phyloP scores from a whole-genome alignment of 1,140 invertebrate genomes.

The Galleria mellonella region DNA sequence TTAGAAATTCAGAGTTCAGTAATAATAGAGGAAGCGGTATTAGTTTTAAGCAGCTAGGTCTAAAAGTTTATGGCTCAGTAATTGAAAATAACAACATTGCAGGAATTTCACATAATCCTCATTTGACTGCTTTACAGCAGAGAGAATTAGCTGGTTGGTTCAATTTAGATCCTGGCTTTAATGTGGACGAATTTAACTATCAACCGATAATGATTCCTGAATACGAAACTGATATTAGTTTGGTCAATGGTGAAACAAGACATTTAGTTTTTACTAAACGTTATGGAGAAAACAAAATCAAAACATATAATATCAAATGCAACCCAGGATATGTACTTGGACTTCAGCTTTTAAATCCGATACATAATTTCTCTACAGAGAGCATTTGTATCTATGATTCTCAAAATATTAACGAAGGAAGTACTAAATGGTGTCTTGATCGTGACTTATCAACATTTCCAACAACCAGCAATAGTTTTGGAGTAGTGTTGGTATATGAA shows the following conservation, averaged over 20 bases:
- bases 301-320: slow-evolving; percentile 78
- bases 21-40: slow-evolving; percentile 92
- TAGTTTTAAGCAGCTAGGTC: slow-evolving; percentile 89
- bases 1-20: slow-evolving; percentile 91
- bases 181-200: slow-evolving; percentile 80
- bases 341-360: slow-evolving; percentile 90
- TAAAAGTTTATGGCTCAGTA: slow-evolving; percentile 83
- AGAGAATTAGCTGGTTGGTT: slow-evolving; percentile 96
- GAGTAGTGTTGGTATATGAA: slow-evolving; percentile 86
- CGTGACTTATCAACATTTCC: slow-evolving; percentile 91
- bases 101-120: slow-evolving; percentile 95
- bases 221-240: slow-evolving; percentile 76
- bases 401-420: slow-evolving; percentile 76
- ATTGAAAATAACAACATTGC: slow-evolving; percentile 91
- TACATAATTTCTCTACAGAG: slow-evolving; percentile 90
- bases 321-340: slow-evolving; percentile 86
- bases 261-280: slow-evolving; percentile 84
- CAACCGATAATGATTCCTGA: slow-evolving; percentile 81
- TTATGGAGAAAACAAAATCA: slow-evolving; percentile 74
- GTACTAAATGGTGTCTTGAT: slow-evolving; percentile 84
- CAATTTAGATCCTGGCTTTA: slow-evolving; percentile 78
- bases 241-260: slow-evolving; percentile 84
- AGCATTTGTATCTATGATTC: slow-evolving; percentile 86
- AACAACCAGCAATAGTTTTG: slow-evolving; percentile 87
- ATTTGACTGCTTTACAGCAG: slow-evolving; percentile 87